Evolutionary conservation across 1,140 invertebrate genomes (phyloP).

Genomic region (Myzus persicae): DNA sequence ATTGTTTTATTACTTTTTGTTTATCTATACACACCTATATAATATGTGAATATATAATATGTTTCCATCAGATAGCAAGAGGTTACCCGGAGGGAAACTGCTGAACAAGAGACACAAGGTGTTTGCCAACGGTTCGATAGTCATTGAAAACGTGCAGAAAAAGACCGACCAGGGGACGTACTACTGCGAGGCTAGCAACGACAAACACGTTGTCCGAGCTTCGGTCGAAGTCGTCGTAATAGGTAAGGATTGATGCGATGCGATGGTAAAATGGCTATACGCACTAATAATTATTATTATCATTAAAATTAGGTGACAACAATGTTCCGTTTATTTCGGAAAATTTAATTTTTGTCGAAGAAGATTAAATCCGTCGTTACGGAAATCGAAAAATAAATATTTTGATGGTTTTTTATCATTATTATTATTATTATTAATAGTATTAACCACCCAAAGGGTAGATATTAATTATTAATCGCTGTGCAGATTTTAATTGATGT

Average conservation of each 20-base stretch:
- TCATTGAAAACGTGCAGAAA: slow-evolving; percentile 61
- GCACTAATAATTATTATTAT: not conserved
- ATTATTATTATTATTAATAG: not conserved
- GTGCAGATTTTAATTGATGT: not conserved
- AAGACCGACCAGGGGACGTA: slow-evolving; percentile 70
- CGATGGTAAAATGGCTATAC: not conserved
- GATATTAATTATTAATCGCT: not conserved
- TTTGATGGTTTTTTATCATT: not conserved
- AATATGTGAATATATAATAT: not conserved
- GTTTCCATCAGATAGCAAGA: slow-evolving; percentile 28
- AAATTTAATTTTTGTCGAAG: not conserved
- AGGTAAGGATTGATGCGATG: slow-evolving; percentile 65
- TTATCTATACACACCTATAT: not conserved
- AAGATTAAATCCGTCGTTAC: not conserved
- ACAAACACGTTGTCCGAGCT: slow-evolving; percentile 69
- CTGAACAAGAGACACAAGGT: slow-evolving; percentile 55
- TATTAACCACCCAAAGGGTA: not conserved
- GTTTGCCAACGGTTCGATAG: slow-evolving; percentile 63
- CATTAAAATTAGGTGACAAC: not conserved
- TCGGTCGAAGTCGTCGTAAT: slow-evolving; percentile 69
- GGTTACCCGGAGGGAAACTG: slow-evolving; percentile 33
- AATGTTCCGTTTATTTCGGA: not conserved
- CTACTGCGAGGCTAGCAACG: slow-evolving; percentile 70
- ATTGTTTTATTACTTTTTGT: slow-evolving; percentile 27
- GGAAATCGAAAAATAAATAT: not conserved